Evolutionary conservation across 2,113 vertebrate species (phyloP).

Genomic region (Balaenoptera acutorostrata): DNA sequence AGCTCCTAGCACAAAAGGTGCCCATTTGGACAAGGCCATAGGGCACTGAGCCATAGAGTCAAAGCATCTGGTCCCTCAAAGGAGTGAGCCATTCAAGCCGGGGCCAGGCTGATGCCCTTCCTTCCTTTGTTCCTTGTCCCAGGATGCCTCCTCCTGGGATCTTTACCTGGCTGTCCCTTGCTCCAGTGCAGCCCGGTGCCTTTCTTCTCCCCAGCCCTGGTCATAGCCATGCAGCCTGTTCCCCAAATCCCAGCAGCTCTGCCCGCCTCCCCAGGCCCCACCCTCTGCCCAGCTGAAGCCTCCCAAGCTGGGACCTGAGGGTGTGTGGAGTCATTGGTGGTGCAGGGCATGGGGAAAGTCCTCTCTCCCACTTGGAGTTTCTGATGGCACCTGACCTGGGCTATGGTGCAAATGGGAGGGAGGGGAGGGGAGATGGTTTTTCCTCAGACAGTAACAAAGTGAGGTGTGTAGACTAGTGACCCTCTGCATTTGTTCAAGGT

Average conservation of each 20-base stretch:
- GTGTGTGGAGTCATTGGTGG: background rate
- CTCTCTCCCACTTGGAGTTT: background rate
- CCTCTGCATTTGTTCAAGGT: background rate
- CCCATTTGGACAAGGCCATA: background rate
- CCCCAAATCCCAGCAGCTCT: background rate
- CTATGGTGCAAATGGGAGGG: background rate
- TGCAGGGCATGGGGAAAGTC: background rate
- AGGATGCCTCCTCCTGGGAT: background rate
- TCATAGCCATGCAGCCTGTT: background rate
- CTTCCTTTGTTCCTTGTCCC: background rate
- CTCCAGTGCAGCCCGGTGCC: background rate
- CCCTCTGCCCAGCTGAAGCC: background rate
- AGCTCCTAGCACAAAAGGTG: background rate
- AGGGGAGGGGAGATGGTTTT: background rate
- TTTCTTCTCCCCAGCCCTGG: background rate
- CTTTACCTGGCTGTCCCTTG: background rate
- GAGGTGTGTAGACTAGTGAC: background rate
- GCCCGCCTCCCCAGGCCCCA: background rate
- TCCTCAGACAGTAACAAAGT: background rate
- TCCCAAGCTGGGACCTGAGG: background rate
- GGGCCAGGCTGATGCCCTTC: background rate
- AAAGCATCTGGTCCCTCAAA: background rate
- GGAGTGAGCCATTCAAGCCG: background rate
- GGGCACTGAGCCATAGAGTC: accelerated
- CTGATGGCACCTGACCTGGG: background rate